Evolutionary conservation across 1,140 invertebrate species (phyloP), one percentile per base, ranked within the genome.

Genomic region (Drepana arcuata): DNA sequence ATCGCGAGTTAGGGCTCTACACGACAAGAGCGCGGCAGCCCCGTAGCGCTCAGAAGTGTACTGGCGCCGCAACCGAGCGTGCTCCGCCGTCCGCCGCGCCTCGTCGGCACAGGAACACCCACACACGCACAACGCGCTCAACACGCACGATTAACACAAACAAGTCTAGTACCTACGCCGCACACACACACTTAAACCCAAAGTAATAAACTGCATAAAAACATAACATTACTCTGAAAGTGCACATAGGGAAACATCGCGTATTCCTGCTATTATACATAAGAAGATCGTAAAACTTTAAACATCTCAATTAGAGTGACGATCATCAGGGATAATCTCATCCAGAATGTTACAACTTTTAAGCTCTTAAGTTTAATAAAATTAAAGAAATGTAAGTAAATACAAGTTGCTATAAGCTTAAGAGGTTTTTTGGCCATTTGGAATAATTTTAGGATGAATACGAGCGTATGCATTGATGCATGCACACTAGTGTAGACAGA

Each of bases 141-240:
- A 39, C 34, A 39, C 44, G 31, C 50, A 38, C 48, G 43, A 26
- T 14, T 39, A 31, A n/a, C n/a, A n/a, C n/a, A 47, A 53, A 44
- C 51, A 33, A 30, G 27, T 55, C 31, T 36, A 50, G 48, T 30
- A 31, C 52, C 35, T 40, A 43, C 41, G 42, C 48, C 34, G 39
- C 48, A 7, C 34, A 57, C 59, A 63, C 58, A 59, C 48, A 44
- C 46, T 39, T 41, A 41, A 50, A 36, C 30, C 48, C 23, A 58
- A 49, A 73, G 70, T 71, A 72, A 80, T 77, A 77, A 80, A 77
- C 72, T 70, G 50, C 53, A 68, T 59, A 67, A 71, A 79, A 70
- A 68, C 60, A 68, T 63, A 61, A 65, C 58, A 70, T 48, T 41
- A 54, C 58, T 48, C 56, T 64, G 63, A 60, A 64, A 66, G 41